Base-by-base conservation (phyloP, 2,888 invertebrate genomes). In the Synanthedon vespiformis region DNA sequence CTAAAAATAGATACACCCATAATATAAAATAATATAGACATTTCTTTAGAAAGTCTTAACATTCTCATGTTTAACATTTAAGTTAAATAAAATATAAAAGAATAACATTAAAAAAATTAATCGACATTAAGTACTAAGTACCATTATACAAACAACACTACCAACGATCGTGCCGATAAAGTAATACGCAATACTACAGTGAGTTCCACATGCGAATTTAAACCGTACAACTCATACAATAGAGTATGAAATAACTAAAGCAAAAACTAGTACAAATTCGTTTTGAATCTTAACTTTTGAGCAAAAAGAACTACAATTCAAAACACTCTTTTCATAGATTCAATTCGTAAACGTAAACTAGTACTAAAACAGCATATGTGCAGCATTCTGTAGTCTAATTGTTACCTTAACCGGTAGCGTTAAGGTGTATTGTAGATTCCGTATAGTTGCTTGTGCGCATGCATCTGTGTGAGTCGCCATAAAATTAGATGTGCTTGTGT, bases 401-500 rank as follows among this genome's bases (percentile, higher is more conserved):
- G 13, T 6, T 13, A 44, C 5, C 8, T 44, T 44, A 44, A 13
- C 44, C 0, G 44, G 6, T 44, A 2, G 44, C 44, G 12, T 44
- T 13, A 44, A 44, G 44, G 44, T n/a, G n/a, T 44, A 44, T 44
- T 44, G n/a, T 44, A 14, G 44, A 13, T n/a, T 44, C 13, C 14
- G 8, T 34, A 10, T n/a, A 44, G 44, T 44, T 4, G 12, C 6
- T 6, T 44, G 44, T 44, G 5, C 10, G 2, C 1, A 6, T 55
- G 40, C 53, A 51, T 60, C 54, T 64, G 72, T 68, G 62, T 67
- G 65, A 57, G 68, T 60, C 59, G 61, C 67, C 69, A 67, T 83
- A 77, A 80, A 80, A 78, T 79, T 70, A 70, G 66, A 56, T 69
- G 65, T 56, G 53, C 50, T 57, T 70, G 76, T 78, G 75, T 81